These are phyloP conservation scores for Didymodactylos carnosus DNA, from an alignment of 2,888 invertebrate genomes.

Conservation along the genomic window DNA sequence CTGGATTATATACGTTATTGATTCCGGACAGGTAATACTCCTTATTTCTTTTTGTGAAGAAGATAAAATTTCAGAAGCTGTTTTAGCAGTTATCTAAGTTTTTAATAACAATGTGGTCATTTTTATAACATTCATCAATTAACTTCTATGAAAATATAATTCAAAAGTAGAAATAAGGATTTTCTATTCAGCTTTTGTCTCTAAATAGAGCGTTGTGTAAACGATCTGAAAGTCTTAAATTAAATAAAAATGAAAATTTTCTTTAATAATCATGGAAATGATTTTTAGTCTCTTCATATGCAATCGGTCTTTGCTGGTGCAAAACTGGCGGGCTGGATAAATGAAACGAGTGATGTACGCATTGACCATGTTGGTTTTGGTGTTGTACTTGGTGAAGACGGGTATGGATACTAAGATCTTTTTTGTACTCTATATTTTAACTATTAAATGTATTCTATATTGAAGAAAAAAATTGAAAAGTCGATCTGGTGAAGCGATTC, in stretches of 20 bases:
- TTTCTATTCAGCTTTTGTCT: no score
- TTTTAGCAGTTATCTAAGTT: no score
- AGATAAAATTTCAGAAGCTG: no score
- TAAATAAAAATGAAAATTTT: no score
- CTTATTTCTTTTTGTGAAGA: not conserved
- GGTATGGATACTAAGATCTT: not conserved
- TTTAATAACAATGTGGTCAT: not conserved
- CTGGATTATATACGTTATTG: conserved; percentile 77
- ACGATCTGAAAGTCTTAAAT: no score
- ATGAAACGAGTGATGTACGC: conserved; percentile 42
- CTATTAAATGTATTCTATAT: conserved; percentile 33
- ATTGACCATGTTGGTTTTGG: conserved; percentile 86
- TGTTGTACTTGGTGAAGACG: conserved; percentile 82
- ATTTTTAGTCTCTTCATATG: conserved; percentile 45
- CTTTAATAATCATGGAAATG: no score
- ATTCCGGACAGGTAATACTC: conserved; percentile 66
- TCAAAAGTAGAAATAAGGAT: no score
- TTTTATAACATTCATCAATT: conserved; percentile 32
- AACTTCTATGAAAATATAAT: no score
- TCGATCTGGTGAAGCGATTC: conserved; percentile 80
- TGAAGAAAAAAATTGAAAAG: conserved; percentile 89
- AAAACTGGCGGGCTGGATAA: conserved; percentile 51
- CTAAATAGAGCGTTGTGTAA: no score
- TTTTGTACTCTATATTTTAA: not conserved
- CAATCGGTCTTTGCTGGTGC: conserved; percentile 52